These are phyloP conservation scores for Pterobdella sp. DNA, from an alignment of 2,888 invertebrate genomes.

Conservation along the genomic window DNA sequence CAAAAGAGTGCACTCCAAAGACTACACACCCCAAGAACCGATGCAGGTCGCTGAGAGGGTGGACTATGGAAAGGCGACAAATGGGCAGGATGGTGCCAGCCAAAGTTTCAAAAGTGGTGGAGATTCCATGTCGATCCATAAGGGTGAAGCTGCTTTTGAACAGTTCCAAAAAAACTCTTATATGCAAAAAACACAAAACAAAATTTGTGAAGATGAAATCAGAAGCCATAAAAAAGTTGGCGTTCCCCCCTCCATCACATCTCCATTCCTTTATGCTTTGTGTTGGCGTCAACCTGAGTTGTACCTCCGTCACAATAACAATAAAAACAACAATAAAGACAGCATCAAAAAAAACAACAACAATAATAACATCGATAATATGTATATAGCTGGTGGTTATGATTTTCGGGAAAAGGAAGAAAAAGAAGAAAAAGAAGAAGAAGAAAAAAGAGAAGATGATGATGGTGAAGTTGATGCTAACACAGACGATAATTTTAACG, in stretches of 20 bases:
- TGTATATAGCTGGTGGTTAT: too few relatives aligned
- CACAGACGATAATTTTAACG: too few relatives aligned
- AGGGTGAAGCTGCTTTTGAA: too few relatives aligned
- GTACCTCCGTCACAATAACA: not conserved
- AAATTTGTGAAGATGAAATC: not conserved
- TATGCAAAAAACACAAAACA: not conserved
- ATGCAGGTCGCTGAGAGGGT: not conserved
- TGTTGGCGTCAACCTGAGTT: too few relatives aligned
- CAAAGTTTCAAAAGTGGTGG: not conserved
- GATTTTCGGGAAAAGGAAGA: too few relatives aligned
- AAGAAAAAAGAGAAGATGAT: too few relatives aligned
- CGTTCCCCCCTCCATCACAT: too few relatives aligned
- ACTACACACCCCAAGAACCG: too few relatives aligned
- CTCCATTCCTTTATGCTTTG: too few relatives aligned
- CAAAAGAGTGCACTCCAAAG: constrained; percentile 45
- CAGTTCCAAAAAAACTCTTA: too few relatives aligned
- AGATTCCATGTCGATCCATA: not conserved
- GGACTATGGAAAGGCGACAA: not conserved
- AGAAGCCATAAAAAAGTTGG: not conserved
- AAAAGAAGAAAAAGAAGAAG: too few relatives aligned
- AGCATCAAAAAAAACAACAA: not conserved
- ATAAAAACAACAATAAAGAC: not conserved
- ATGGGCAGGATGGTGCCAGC: not conserved
- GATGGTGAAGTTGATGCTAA: too few relatives aligned
- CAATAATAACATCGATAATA: not conserved